Percentiles rank a stretch among this genome's conserved stretches.
These are phyloP conservation scores for Ischnura elegans DNA, from an alignment of 2,888 invertebrate species.

Conservation along the genomic window DNA sequence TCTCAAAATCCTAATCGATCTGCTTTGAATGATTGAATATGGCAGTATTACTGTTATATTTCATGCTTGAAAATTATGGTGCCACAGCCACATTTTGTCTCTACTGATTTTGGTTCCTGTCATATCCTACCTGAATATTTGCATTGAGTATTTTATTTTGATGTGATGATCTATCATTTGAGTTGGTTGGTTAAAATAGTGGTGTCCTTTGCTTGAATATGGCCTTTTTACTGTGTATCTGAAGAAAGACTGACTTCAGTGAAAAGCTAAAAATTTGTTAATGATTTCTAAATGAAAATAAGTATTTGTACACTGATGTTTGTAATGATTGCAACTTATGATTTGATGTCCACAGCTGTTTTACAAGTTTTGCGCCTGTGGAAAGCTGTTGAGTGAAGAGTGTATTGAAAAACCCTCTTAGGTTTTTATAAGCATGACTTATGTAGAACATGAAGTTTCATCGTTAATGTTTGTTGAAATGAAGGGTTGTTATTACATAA, in stretches of 20 bases:
- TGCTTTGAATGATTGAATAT: not conserved
- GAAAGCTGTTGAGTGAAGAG: conserved; percentile 53
- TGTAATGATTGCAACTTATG: conserved; percentile 64
- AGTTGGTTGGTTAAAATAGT: not conserved
- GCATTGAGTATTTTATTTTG: not conserved
- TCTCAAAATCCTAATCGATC: not conserved
- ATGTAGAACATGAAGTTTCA: conserved; percentile 62
- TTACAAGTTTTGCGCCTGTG: conserved; percentile 47
- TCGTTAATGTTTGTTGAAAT: conserved; percentile 67
- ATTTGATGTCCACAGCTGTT: conserved; percentile 56
- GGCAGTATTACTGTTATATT: not conserved
- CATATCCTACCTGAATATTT: not conserved
- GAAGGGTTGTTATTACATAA: conserved; percentile 67
- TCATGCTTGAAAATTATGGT: conserved; percentile 22
- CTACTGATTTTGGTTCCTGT: not conserved
- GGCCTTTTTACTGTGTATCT: conserved; percentile 60
- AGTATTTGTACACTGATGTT: conserved; percentile 61
- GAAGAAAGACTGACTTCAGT: conserved; percentile 65
- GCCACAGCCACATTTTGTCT: not conserved
- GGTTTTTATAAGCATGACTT: conserved; percentile 63
- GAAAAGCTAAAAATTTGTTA: conserved; percentile 59
- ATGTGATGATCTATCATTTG: not conserved
- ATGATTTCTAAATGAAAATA: conserved; percentile 58
- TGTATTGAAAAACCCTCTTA: conserved; percentile 36
- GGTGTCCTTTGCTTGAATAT: conserved; percentile 48